Percentiles rank a stretch among this genome's conserved stretches.
Evolutionary conservation across 2,797 vertebrate genomes (phyloP).

Genomic region (Holocentrus rufus): DNA sequence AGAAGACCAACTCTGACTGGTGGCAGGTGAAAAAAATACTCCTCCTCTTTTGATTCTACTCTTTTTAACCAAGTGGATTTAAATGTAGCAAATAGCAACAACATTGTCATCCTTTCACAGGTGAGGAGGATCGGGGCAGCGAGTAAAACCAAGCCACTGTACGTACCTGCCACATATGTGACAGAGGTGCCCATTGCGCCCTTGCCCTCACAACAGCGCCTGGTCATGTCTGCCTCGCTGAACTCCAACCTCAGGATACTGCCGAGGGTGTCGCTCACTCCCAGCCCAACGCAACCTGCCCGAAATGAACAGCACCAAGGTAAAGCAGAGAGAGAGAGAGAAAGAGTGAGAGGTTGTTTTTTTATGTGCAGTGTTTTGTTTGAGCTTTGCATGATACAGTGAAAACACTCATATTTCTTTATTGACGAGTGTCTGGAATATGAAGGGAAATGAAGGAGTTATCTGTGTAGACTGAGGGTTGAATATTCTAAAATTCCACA

Average conservation of each 20-base stretch:
- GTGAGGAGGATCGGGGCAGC: slow-evolving; percentile 83
- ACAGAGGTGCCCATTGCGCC: slow-evolving; percentile 81
- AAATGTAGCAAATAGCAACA: slow-evolving; percentile 12
- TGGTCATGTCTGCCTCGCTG: slow-evolving; percentile 64
- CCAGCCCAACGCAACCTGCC: slow-evolving; percentile 36
- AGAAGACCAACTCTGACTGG: slow-evolving; percentile 90
- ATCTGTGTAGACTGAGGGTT: background rate
- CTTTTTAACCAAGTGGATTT: slow-evolving; percentile 39
- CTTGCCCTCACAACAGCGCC: slow-evolving; percentile 68
- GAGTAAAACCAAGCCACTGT: slow-evolving; percentile 84
- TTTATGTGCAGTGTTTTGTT: background rate
- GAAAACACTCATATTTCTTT: background rate
- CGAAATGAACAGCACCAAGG: slow-evolving; percentile 56
- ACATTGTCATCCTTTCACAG: slow-evolving; percentile 51
- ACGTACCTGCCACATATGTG: slow-evolving; percentile 90
- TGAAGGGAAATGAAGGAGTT: background rate
- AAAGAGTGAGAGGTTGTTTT: background rate
- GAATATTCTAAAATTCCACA: slow-evolving; percentile 41
- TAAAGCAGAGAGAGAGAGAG: slow-evolving; percentile 35
- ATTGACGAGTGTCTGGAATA: background rate
- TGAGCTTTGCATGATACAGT: background rate
- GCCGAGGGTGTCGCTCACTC: slow-evolving; percentile 60
- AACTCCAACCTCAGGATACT: slow-evolving; percentile 65
- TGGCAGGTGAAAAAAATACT: slow-evolving; percentile 85
- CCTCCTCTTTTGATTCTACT: background rate